Percentiles rank a stretch among this genome's conserved stretches.
Evolutionary conservation across 2,797 vertebrate species (phyloP).

Genomic region (Brachyrhaphis roseni): DNA sequence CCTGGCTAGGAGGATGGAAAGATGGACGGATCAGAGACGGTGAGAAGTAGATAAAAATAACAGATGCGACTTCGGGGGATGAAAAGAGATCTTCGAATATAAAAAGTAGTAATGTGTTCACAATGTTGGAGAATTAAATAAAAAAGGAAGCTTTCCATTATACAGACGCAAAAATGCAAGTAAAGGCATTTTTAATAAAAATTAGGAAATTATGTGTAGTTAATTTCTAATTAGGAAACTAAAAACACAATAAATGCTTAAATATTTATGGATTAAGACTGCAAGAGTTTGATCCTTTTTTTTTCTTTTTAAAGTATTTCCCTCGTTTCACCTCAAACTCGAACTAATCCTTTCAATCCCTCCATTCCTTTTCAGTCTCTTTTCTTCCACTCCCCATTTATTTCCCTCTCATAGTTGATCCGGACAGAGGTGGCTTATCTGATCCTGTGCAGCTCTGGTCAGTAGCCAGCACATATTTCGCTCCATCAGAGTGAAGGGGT

Average conservation of each 20-base stretch:
- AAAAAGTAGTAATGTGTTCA: not conserved
- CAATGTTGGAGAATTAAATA: not conserved
- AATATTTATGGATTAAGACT: not conserved
- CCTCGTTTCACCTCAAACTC: slow-evolving; percentile 9
- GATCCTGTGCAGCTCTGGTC: slow-evolving; percentile 58
- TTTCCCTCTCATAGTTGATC: slow-evolving; percentile 41
- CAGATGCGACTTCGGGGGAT: slow-evolving; percentile 20
- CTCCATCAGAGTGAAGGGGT: slow-evolving; percentile 31
- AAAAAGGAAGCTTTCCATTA: not conserved
- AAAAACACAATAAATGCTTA: not conserved
- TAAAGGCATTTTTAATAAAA: not conserved
- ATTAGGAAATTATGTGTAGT: not conserved
- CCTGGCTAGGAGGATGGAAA: slow-evolving; percentile 32
- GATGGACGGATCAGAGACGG: slow-evolving; percentile 29
- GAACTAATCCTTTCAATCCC: slow-evolving; percentile 27
- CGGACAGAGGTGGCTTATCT: slow-evolving; percentile 61
- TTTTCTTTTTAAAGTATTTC: not conserved
- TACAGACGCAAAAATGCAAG: not conserved
- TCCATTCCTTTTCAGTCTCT: slow-evolving; percentile 15
- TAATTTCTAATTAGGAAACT: not conserved
- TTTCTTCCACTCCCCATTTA: slow-evolving; percentile 30
- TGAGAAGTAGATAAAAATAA: slow-evolving; percentile 40
- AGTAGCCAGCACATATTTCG: slow-evolving; percentile 58
- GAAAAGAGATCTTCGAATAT: slow-evolving; percentile 13
- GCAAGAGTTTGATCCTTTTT: not conserved